Evolutionary conservation across 2,113 vertebrate genomes (phyloP).

Genomic region (Lasiurus borealis): DNA sequence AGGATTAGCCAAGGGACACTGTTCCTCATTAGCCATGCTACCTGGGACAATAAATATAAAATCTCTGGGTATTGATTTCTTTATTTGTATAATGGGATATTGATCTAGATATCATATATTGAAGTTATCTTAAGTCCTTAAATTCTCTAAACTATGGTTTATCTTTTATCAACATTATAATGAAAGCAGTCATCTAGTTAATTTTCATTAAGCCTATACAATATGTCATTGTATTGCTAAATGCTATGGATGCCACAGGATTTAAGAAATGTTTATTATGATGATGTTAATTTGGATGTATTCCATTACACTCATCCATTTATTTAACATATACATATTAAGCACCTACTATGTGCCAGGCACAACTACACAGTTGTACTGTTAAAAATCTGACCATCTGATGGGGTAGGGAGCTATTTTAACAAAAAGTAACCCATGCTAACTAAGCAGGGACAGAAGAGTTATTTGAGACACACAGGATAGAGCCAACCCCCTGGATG

Average conservation of each 20-base stretch:
- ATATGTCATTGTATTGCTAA: not conserved
- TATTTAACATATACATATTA: not conserved
- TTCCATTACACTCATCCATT: not conserved
- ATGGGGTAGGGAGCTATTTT: not conserved
- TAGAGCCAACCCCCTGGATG: not conserved
- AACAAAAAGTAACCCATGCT: not conserved
- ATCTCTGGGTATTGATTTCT: not conserved
- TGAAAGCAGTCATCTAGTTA: not conserved
- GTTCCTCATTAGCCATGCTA: not conserved
- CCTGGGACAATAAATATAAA: not conserved
- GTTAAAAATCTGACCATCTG: not conserved
- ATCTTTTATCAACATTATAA: not conserved
- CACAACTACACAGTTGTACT: not conserved
- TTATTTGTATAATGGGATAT: not conserved
- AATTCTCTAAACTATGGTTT: not conserved
- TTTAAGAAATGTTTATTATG: not conserved
- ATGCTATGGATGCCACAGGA: not conserved
- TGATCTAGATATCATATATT: not conserved
- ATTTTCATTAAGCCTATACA: not conserved
- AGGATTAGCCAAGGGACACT: not conserved
- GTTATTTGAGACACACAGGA: not conserved
- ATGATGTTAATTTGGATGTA: not conserved
- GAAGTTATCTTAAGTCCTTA: not conserved
- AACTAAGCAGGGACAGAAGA: not conserved
- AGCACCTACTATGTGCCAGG: not conserved